Percentiles rank a stretch among this genome's conserved stretches.
Evolutionary conservation across 2,797 vertebrate species (phyloP).

Genomic region (Enteromius viviparus): DNA sequence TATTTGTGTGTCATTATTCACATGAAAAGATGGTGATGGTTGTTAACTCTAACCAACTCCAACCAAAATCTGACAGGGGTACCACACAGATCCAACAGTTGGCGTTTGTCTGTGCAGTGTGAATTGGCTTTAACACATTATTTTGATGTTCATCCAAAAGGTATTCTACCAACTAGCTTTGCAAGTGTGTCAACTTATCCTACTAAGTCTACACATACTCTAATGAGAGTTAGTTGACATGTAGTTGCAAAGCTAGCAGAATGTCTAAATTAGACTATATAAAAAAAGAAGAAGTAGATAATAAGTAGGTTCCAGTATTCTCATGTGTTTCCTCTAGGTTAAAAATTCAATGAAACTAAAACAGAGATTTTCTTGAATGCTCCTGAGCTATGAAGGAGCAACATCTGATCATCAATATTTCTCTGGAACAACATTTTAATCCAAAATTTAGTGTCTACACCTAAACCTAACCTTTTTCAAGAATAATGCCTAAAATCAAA

Average conservation of each 20-base stretch:
- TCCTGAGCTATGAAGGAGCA: background rate
- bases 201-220: background rate
- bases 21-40: too few species aligned
- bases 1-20: too few species aligned
- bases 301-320: background rate
- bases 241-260: background rate
- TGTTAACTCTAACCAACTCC: too few species aligned
- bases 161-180: background rate
- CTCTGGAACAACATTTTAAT: too few species aligned
- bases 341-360: background rate
- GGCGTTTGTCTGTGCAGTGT: too few species aligned
- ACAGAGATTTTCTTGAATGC: background rate
- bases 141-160: background rate
- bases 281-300: background rate
- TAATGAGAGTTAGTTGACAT: background rate
- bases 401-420: background rate
- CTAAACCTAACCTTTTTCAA: too few species aligned
- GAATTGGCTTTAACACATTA: background rate
- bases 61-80: too few species aligned
- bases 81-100: too few species aligned
- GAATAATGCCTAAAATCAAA: too few species aligned
- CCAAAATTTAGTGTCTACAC: too few species aligned
- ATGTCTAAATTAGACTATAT: background rate
- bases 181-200: background rate
- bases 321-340: background rate